These are phyloP conservation scores for Elachura formosa DNA, from an alignment of 2,113 vertebrate species.

Conservation along the genomic window DNA sequence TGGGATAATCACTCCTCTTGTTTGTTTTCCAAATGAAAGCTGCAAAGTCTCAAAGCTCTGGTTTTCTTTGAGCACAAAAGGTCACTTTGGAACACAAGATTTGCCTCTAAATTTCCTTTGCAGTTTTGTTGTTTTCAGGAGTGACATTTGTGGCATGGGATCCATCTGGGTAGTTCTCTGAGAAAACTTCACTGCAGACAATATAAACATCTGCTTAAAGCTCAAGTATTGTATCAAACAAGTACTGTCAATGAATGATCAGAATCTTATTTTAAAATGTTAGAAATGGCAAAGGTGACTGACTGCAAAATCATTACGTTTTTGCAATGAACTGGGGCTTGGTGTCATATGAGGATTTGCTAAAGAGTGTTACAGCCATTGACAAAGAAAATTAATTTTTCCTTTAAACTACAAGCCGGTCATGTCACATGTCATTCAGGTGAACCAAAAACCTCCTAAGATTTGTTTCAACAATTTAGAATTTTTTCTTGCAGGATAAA, in stretches of 20 bases:
- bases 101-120: not conserved
- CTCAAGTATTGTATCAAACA: conserved; percentile 62
- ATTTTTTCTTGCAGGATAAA: not conserved
- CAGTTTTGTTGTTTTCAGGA: not conserved
- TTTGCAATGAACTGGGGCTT: not conserved
- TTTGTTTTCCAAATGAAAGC: conserved; percentile 29
- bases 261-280: conserved; percentile 64
- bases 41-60: conserved; percentile 23
- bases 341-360: not conserved
- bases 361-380: not conserved
- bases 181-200: conserved; percentile 29
- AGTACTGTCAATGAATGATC: conserved; percentile 70
- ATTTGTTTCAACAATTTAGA: not conserved
- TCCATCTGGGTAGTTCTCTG: not conserved
- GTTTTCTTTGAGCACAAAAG: not conserved
- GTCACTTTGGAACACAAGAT: not conserved
- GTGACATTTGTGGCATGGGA: not conserved
- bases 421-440: not conserved
- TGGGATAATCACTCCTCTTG: conserved; percentile 1
- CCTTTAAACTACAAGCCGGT: not conserved
- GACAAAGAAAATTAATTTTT: not conserved
- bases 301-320: conserved; percentile 52
- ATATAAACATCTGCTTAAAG: conserved; percentile 73
- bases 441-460: not conserved
- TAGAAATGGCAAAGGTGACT: conserved; percentile 71